A percentile compares a stretch with the other conserved stretches of the same genome.
Conservation (phyloP, 2,113 vertebrate species). For the Chrysemys picta region DNA sequence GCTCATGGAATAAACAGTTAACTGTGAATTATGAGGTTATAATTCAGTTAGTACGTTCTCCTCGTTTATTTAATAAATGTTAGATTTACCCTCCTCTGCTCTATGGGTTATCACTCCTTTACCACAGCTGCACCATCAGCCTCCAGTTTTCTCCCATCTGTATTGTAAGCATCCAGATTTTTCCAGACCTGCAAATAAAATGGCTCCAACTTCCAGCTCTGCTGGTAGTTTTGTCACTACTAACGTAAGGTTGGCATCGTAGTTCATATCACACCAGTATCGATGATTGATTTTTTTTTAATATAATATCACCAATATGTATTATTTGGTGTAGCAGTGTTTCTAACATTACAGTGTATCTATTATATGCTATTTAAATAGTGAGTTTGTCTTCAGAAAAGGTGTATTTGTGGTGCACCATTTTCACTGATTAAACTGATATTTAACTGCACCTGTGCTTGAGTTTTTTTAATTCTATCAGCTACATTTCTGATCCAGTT, state of each 20-base stretch:
- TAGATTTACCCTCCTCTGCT: not conserved
- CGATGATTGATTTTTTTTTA: not conserved
- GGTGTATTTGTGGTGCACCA: not conserved
- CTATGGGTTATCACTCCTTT: too few relatives aligned
- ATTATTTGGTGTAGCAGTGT: not conserved
- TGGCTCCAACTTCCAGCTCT: not conserved
- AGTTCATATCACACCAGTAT: fast-evolving
- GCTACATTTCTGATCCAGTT: not conserved
- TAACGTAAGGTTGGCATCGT: not conserved
- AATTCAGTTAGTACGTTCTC: not conserved
- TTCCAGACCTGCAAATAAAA: not conserved
- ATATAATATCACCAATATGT: not conserved
- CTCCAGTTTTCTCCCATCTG: not conserved
- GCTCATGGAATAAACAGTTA: not conserved
- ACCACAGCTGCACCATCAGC: too few relatives aligned
- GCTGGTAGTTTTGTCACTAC: not conserved
- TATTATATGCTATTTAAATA: not conserved
- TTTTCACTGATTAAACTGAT: not conserved
- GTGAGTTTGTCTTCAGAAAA: not conserved
- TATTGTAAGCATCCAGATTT: fast-evolving
- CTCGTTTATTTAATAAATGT: not conserved
- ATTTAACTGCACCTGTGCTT: not conserved
- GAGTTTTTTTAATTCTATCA: not conserved
- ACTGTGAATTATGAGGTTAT: not conserved
- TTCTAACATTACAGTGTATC: not conserved